phyloP scores from a whole-genome alignment of 2,888 invertebrate genomes.

The Sepioteuthis lessoniana region DNA sequence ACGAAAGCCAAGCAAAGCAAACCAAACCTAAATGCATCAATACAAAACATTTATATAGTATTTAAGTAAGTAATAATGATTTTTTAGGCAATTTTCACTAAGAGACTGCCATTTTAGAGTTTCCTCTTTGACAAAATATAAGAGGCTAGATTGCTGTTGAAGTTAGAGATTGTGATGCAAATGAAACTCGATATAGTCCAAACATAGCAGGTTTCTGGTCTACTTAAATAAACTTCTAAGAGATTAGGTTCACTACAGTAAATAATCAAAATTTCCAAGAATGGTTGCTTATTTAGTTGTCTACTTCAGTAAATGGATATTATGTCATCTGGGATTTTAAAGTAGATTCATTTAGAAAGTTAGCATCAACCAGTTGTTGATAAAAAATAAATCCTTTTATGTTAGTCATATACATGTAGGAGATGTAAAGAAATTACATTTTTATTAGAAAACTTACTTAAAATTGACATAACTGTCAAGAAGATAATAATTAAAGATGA shows the following conservation, averaged over 20 bases:
- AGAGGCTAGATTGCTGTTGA: background rate
- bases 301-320: background rate
- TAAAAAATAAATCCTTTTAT: background rate
- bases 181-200: background rate
- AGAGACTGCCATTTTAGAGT: background rate
- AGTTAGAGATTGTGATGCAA: background rate
- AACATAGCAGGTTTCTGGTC: background rate
- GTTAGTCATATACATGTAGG: too few species aligned
- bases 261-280: background rate
- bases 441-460: too few species aligned
- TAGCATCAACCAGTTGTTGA: background rate
- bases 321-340: background rate
- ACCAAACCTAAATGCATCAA: too few species aligned
- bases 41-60: too few species aligned
- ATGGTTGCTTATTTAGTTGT: background rate
- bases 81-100: background rate
- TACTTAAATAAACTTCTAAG: background rate
- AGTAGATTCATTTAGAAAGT: background rate
- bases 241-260: background rate
- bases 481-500: too few species aligned
- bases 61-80: too few species aligned
- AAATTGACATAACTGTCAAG: too few species aligned
- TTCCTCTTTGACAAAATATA: background rate
- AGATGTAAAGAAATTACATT: too few species aligned
- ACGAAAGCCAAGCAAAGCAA: too few species aligned